phyloP scores from a whole-genome alignment of 1,140 invertebrate genomes.

The Kradibia gibbosae region DNA sequence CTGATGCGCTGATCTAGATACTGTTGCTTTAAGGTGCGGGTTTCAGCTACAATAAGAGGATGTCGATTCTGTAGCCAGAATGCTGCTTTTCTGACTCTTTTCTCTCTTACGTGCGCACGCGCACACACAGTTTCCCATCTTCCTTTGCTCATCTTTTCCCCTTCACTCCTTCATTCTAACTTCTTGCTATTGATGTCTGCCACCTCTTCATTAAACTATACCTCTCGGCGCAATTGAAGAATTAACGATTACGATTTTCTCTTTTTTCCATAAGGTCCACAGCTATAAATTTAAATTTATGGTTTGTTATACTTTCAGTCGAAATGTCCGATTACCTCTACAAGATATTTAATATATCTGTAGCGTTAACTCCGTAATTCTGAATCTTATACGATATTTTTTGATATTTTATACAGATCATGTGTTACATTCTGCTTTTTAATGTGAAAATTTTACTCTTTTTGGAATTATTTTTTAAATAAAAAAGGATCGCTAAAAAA shows the following conservation, averaged over 20 bases:
- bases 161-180: not conserved
- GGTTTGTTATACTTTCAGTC: not conserved
- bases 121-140: not conserved
- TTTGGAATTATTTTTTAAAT: too few relatives aligned
- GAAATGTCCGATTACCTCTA: not conserved
- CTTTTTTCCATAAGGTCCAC: not conserved
- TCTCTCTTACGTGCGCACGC: not conserved
- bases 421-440: not conserved
- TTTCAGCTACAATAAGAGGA: not conserved
- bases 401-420: not conserved
- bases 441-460: too few relatives aligned
- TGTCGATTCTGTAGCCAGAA: constrained; percentile 2
- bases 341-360: not conserved
- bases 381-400: not conserved
- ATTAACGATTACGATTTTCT: not conserved
- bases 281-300: constrained; percentile 1
- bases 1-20: constrained; percentile 43
- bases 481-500: too few relatives aligned
- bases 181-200: not conserved
- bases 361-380: not conserved
- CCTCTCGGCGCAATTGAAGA: not conserved
- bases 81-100: too few relatives aligned
- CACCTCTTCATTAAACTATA: not conserved
- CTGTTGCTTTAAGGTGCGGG: not conserved
- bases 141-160: not conserved